phyloP scores from a whole-genome alignment of 2,888 invertebrate genomes.

The Polymixis flavicincta region DNA sequence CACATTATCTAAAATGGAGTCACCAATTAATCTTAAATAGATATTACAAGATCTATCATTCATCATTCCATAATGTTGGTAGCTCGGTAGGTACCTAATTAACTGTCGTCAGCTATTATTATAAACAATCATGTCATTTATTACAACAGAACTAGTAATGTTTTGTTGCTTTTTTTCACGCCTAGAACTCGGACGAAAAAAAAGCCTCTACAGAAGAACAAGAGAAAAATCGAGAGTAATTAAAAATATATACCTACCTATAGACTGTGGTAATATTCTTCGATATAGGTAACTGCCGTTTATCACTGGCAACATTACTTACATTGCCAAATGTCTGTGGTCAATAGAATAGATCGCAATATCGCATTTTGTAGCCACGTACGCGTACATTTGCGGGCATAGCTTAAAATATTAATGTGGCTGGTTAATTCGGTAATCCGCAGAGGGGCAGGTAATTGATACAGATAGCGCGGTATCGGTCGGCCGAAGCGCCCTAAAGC shows the following conservation, averaged over 20 bases:
- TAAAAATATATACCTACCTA: too few species aligned
- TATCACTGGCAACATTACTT: constrained; percentile 41
- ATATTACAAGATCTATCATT: constrained; percentile 13
- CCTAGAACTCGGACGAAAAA: background rate
- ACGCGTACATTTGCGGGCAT: constrained; percentile 61
- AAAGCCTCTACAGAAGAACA: background rate
- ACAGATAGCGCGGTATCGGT: constrained; percentile 69
- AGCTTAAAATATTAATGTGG: constrained; percentile 74
- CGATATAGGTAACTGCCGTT: constrained; percentile 27
- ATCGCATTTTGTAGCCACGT: constrained; percentile 50
- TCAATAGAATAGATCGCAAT: constrained; percentile 58
- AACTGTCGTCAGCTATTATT: constrained; percentile 2
- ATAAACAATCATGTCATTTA: constrained; percentile 6
- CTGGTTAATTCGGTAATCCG: constrained; percentile 72
- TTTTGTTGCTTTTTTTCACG: too few species aligned
- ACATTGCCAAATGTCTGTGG: constrained; percentile 39
- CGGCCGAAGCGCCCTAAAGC: constrained; percentile 54
- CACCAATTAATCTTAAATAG: constrained; percentile 38
- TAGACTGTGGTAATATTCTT: too few species aligned
- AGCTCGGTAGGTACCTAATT: background rate
- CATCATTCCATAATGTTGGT: constrained; percentile 12
- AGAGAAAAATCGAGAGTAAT: background rate
- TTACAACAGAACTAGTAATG: background rate
- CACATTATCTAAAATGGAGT: constrained; percentile 36
- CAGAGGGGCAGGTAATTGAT: constrained; percentile 72